Conservation (phyloP, 2,888 invertebrate species). For the Julus scandinavius region DNA sequence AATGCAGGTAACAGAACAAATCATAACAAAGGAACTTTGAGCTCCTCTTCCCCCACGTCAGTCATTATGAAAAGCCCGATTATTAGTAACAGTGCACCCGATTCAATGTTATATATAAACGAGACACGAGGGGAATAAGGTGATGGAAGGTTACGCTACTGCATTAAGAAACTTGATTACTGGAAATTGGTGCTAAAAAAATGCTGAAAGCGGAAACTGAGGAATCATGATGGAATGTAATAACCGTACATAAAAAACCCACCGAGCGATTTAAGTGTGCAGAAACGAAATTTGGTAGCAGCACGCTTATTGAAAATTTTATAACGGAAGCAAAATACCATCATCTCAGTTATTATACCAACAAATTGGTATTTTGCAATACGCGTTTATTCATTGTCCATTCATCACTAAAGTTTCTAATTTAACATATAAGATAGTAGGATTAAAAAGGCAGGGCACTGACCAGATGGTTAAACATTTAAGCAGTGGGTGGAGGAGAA, state of each 20-base stretch:
- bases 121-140: background rate
- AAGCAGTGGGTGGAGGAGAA: background rate
- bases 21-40: background rate
- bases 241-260: background rate
- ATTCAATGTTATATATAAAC: background rate
- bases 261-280: background rate
- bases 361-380: background rate
- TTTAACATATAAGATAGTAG: background rate
- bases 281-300: no score
- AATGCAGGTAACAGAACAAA: background rate
- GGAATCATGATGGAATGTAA: background rate
- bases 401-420: background rate
- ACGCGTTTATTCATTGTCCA: background rate
- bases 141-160: background rate
- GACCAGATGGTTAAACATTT: constrained; percentile 8
- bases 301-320: background rate
- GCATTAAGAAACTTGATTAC: background rate
- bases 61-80: background rate
- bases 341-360: background rate
- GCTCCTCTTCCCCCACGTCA: background rate
- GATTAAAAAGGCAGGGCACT: background rate
- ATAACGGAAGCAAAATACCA: background rate
- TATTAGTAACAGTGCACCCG: background rate
- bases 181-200: background rate
- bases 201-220: background rate